Base-by-base conservation (phyloP, 2,888 invertebrate species). In the Diachrysia chrysitis region DNA sequence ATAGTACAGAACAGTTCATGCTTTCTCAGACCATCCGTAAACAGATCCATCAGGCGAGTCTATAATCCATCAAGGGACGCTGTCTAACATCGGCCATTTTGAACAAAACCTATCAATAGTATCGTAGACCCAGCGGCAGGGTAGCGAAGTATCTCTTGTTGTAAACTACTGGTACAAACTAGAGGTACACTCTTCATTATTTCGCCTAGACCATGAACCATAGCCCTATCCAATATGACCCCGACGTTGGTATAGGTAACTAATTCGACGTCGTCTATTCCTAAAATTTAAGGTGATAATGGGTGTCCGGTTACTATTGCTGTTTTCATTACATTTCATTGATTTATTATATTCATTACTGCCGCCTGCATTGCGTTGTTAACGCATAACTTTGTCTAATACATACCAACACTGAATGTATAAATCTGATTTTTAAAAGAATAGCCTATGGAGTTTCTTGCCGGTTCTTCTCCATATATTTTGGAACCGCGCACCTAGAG, bases 21-120 rank as follows among this genome's bases (percentile, higher is more conserved):
- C 35, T 48, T 58, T 53, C 29, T 35, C 46, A 23, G n/a, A 53
- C 51, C 12, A 57, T n/a, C 19, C 21, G 29, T 54, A 54, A 35
- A 65, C 12, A 51, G 29, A 66, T 72, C 51, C 25, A 71, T 72
- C 71, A 71, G 57, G 32, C 23, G 35, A 66, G 37, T 23, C 32
- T 35, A 57, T 66, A 54, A 71, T 73, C 60, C 48, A 61, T 66
- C 67, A 66, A 14, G 32, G 16, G 29, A 61, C 54, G n/a, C 19
- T 73, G 37, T 59, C 42, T 32, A 65, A 37, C 57, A 60, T 61
- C 60, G 29, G 21, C 21, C 48, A 51, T 51, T 51, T 51, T 51
- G 48, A 12, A 19, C 19, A 21, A 12, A 21, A 51, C 48, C 48
- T 9, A 51, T 51, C 19, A 21, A 51, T 51, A 19, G 48, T 51